Base-by-base conservation (phyloP, 2,888 invertebrate species). In the Drosophila histrio region DNA sequence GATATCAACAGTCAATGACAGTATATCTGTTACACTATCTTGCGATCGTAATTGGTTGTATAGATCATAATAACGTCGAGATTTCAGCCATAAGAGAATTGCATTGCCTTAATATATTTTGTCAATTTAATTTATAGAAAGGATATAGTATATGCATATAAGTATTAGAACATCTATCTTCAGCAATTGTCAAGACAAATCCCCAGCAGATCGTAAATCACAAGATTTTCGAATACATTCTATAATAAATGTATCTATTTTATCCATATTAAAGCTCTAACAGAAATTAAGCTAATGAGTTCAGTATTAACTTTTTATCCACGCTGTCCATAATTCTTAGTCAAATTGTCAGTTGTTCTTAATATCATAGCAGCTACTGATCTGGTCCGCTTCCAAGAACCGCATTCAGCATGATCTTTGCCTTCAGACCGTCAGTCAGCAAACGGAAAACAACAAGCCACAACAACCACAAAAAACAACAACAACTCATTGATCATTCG, bases 401-500 rank as follows among this genome's bases (percentile, higher is more conserved):
- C 24, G 22, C 21, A 36, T 30, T 19, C 3, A 8, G 56, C 34
- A 24, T 19, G 49, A 46, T 47, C 47, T 56, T 26, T 38, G 50
- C 38, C 56, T 34, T 46, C 26, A 34, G 30, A n/a, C 26, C 49
- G 28, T 28, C 44, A 28, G 19, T 28, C 15, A 1, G 9, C 9
- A 22, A 38, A 9, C 32, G 34, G 15, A 36, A 13, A 19, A 17
- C 28, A 30, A 24, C 9, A 43, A 44, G 9, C 24, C 49, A 24
- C 21, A 8, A 39, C 21, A 68, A 47, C 58, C 52, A 17, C 70
- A 54, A 43, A 15, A 11, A 38, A 38, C 17, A 28, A 15, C 15
- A 38, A 38, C 17, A 28, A 9, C 47, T 44, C 75, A 75, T 52
- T 58, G 77, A 73, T 68, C 72, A 74, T 58, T 72, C 46, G 34